Evolutionary conservation across 2,797 vertebrate genomes (phyloP).

Genomic region (Cyclopterus lumpus): DNA sequence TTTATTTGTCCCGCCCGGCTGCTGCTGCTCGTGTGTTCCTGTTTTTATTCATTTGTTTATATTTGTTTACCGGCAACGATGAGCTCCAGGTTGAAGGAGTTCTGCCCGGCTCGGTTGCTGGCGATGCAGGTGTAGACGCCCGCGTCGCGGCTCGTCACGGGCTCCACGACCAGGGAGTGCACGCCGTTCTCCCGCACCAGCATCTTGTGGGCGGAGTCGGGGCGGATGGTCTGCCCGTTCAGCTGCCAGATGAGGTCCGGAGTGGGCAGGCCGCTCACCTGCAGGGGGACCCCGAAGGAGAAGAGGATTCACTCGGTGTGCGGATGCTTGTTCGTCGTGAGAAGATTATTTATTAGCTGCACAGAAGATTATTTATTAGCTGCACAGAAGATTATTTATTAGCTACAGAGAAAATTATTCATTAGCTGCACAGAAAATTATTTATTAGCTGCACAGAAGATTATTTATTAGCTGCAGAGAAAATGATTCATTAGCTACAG

Average conservation of each 20-base stretch:
- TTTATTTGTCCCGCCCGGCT: no score
- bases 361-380: no score
- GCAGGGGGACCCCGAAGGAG: background rate
- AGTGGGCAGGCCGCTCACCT: conserved; percentile 97
- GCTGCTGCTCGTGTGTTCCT: background rate
- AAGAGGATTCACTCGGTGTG: background rate
- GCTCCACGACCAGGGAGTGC: conserved; percentile 97
- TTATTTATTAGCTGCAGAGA: no score
- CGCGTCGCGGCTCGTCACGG: conserved; percentile 91
- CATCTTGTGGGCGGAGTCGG: conserved; percentile 96
- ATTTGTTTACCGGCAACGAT: conserved; percentile 90
- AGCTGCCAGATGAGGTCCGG: conserved; percentile 97
- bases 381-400: no score
- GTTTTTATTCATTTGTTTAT: no score
- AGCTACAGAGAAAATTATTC: no score
- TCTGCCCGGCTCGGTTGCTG: conserved; percentile 96
- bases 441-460: no score
- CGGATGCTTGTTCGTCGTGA: background rate
- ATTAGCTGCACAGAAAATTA: no score
- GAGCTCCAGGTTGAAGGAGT: conserved; percentile 97
- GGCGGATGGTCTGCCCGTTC: conserved; percentile 92
- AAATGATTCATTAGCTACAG: no score
- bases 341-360: no score
- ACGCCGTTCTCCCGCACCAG: conserved; percentile 97
- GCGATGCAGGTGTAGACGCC: conserved; percentile 97